Evolutionary conservation across 2,797 vertebrate species (phyloP), one percentile per base, ranked within the genome.

Genomic region (Ficedula albicollis): DNA sequence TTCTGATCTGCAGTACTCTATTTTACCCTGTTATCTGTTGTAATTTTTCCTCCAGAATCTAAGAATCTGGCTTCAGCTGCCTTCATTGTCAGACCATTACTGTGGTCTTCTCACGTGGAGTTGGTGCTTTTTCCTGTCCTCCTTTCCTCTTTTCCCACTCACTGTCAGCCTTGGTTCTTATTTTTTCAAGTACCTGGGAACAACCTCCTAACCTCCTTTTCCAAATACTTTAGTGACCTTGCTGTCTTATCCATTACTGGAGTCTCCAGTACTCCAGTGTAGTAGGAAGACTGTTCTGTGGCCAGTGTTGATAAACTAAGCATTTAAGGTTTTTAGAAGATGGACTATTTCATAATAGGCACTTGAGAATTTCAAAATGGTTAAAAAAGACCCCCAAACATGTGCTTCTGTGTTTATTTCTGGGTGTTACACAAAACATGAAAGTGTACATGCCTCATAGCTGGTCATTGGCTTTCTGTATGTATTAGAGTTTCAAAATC

Each of bases 21-120:
- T 44, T 60, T 83, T 54, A 59, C 27, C 19, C 0, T 0, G n/a
- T n/a, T n/a, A 19, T 43, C 12, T 46, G 3, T 64, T 79, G 32
- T 34, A n/a, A 10, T 73, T 83, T 82, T 87, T 69, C 36, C 62
- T 72, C 41, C 58, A 69, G 39, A 85, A 72, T 75, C 49, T 67
- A 36, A 48, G 32, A 81, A 77, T 66, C 63, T 63, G 48, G 18
- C 25, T 88, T 90, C 16, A 67, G 15, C 51, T 80, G 52, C 56
- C 38, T 81, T 78, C 38, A 38, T 22, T 41, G n/a, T 36, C n/a
- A 90, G 75, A 77, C 16, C 10, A 5, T 52, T 80, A 56, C 60
- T 84, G 39, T 55, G 39, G 10, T 79, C 10, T 27, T 87, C 36
- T 85, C 13, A 4, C 2, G 8, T 64, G 11, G 34, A 30, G 34